Evolutionary conservation across 2,797 vertebrate genomes (phyloP).

Genomic region (Takifugu rubripes): DNA sequence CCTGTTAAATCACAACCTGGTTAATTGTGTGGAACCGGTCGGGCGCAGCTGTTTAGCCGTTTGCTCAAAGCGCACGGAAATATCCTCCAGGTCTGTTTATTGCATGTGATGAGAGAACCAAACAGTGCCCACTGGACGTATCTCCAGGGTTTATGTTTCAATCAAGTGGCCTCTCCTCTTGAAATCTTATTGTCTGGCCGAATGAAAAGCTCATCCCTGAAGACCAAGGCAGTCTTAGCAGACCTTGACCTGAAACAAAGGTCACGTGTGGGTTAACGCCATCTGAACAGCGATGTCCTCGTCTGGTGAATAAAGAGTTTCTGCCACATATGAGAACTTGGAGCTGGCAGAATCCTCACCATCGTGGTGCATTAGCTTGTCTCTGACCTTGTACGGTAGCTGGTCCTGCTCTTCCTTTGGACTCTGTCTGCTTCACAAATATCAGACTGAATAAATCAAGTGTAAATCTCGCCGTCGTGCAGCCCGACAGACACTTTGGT

Average conservation of each 20-base stretch:
- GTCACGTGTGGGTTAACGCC: slow-evolving; percentile 9
- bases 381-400: neutral
- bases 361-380: too few relatives aligned
- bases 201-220: slow-evolving; percentile 21
- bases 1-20: slow-evolving; percentile 29
- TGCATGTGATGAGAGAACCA: neutral
- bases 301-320: too few relatives aligned
- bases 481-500: too few relatives aligned
- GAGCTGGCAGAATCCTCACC: too few relatives aligned
- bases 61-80: neutral
- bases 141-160: slow-evolving; percentile 1
- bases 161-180: slow-evolving; percentile 4
- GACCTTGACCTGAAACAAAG: slow-evolving; percentile 28
- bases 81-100: too few relatives aligned
- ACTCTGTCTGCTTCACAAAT: too few relatives aligned
- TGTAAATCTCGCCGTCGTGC: too few relatives aligned
- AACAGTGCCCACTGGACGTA: neutral
- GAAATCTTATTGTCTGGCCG: slow-evolving; percentile 16
- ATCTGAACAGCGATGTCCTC: too few relatives aligned
- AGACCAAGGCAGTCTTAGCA: slow-evolving; percentile 13
- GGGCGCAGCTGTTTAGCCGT: neutral
- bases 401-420: too few relatives aligned
- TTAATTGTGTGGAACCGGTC: slow-evolving; percentile 17
- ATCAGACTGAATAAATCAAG: too few relatives aligned
- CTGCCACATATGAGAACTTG: too few relatives aligned